phyloP scores from a whole-genome alignment of 2,113 vertebrate genomes.

The Apistogramma diplotaenia region DNA sequence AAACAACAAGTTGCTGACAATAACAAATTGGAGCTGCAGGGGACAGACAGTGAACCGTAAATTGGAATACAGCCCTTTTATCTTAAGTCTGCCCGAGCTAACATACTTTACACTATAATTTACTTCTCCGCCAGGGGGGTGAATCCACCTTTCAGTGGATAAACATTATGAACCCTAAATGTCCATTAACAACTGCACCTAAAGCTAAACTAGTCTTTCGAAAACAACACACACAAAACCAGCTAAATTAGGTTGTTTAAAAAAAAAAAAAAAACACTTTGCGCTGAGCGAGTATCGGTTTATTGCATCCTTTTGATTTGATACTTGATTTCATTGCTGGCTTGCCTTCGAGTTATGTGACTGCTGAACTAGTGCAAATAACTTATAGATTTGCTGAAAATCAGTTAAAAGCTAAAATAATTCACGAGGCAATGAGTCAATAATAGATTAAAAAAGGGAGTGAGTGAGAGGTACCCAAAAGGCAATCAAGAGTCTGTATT shows the following conservation, averaged over 20 bases:
- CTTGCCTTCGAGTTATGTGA: constrained; percentile 11
- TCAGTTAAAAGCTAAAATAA: constrained; percentile 49
- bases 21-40: neutral
- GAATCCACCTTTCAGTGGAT: neutral
- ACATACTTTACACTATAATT: neutral
- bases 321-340: constrained; percentile 42
- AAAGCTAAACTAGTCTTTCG: neutral
- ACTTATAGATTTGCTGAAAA: constrained; percentile 56
- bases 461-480: constrained; percentile 38
- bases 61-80: neutral
- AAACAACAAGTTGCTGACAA: neutral
- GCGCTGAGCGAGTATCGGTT: constrained; percentile 6
- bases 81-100: neutral
- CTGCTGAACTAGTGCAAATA: constrained; percentile 31
- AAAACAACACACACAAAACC: neutral
- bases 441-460: constrained; percentile 29
- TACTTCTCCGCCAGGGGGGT: neutral
- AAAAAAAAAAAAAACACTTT: constrained; percentile 13
- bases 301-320: constrained; percentile 16
- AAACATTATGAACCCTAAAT: neutral
- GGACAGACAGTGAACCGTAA: neutral
- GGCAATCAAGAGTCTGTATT: constrained; percentile 62
- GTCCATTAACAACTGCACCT: neutral
- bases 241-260: neutral
- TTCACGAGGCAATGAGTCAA: constrained; percentile 43